Conservation (phyloP, 2,113 vertebrate genomes). For the Hyperopisus bebe region DNA sequence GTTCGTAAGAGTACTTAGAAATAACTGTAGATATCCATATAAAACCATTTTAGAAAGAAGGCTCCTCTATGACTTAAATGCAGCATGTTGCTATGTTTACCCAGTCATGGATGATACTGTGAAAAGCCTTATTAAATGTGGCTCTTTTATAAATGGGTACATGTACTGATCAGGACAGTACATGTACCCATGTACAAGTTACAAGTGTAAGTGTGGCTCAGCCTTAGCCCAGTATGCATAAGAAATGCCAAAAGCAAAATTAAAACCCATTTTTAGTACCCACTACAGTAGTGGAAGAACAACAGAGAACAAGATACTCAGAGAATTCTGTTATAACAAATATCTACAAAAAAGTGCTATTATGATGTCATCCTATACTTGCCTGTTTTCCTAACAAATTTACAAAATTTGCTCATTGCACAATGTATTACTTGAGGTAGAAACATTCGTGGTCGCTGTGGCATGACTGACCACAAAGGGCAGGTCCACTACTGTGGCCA, state of each 20-base stretch:
- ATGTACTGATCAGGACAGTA: neutral
- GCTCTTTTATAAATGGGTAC: neutral
- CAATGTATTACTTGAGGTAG: neutral
- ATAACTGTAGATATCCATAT: neutral
- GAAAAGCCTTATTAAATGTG: neutral
- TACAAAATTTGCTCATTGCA: neutral
- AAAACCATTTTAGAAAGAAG: neutral
- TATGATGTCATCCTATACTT: neutral
- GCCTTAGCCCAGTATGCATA: neutral
- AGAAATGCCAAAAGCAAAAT: neutral
- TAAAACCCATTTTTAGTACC: neutral
- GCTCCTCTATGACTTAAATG: neutral
- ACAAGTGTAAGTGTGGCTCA: too few relatives aligned
- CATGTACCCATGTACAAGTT: too few relatives aligned
- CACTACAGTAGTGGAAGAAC: neutral
- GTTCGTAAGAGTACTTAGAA: neutral
- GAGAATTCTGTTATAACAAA: neutral
- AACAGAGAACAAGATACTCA: neutral
- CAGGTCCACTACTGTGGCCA: neutral
- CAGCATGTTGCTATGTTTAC: neutral
- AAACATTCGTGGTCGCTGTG: neutral
- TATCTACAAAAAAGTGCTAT: neutral
- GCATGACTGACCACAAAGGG: neutral
- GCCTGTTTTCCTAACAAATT: neutral
- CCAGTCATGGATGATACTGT: neutral